Base-by-base conservation (phyloP, 2,113 vertebrate genomes). In the Pelecanoides urinatrix region DNA sequence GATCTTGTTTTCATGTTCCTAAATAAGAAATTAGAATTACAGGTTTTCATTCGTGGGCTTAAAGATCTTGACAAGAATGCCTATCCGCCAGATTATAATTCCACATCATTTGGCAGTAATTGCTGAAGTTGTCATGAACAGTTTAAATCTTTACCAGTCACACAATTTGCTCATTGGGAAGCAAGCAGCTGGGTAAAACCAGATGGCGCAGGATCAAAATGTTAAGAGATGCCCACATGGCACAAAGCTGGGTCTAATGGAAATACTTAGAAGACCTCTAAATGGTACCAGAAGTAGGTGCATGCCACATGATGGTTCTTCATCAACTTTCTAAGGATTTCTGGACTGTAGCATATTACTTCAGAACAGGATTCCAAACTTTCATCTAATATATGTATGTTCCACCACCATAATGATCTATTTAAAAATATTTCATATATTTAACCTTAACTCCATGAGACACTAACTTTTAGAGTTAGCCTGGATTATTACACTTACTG, bases 21-120 rank as follows among this genome's bases (percentile, higher is more conserved):
- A 87, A 88, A 93, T 29, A 88, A 56, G 16, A 90, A 80, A 92
- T 70, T 52, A 83, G 75, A 96, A 94, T 75, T 71, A 94, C 52
- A 73, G 81, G 52, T 90, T 94, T 90, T 55, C 67, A 44, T 52
- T 50, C 72, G 45, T 59, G 58, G 86, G 11, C 22, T 90, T 66
- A 68, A 76, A 92, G 62, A 76, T 79, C 81, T 83, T 55, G 66
- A 88, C n/a, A 82, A 88, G 82, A 93, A 94, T 80, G 45, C 42
- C 29, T 83, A 20, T 66, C 55, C 36, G 19, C 42, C 68, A 47
- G 47, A 80, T 92, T 83, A 76, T 49, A 92, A 79, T 62, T 92
- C 82, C 75, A 88, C 52, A 74, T 86, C 29, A 71, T 76, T 94
- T 92, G 63, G 86, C 88, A 96, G 67, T 32, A 88, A 71, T 83